Evolutionary conservation across 37 sponge, comb jelly and placozoan genomes (phyloP).

Genomic region (Amphimedon queenslandica): DNA sequence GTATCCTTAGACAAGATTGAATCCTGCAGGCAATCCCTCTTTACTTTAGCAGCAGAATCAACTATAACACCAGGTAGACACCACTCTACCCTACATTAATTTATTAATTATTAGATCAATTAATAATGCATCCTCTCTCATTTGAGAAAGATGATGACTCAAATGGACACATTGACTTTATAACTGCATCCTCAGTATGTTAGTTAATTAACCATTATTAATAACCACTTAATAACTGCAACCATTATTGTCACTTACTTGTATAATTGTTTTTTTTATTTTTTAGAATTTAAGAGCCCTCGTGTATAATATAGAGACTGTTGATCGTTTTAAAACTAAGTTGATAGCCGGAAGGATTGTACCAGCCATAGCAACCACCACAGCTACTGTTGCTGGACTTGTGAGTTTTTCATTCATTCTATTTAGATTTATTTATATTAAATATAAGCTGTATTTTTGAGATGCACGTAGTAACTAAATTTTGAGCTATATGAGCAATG

Average conservation of each 20-base stretch:
- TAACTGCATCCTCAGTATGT: slow-evolving; percentile 89
- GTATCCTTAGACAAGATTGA: slow-evolving; percentile 40
- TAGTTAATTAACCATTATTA: neutral
- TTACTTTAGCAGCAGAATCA: neutral
- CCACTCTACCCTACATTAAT: neutral
- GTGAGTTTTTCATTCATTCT: slow-evolving; percentile 52
- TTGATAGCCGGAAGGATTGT: slow-evolving; percentile 97
- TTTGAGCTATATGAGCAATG: no score
- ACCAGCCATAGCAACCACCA: slow-evolving; percentile 99
- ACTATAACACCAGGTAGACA: neutral
- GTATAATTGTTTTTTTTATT: neutral
- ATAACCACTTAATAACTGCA: neutral
- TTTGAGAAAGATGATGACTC: slow-evolving; percentile 97
- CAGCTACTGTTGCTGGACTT: slow-evolving; percentile 94
- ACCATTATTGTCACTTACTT: neutral
- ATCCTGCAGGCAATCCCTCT: slow-evolving; percentile 4
- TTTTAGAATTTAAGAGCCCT: slow-evolving; percentile 81
- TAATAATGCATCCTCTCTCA: slow-evolving; percentile 48
- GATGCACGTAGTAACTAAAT: no score
- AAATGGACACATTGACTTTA: slow-evolving; percentile 98
- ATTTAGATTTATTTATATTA: no score
- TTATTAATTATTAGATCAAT: neutral
- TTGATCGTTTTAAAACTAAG: slow-evolving; percentile 88
- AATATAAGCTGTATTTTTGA: no score
- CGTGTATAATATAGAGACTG: slow-evolving; percentile 86